Evolutionary conservation across 2,888 invertebrate species (phyloP), one percentile per base, ranked within the genome.

Genomic region (Fragum whitleyi): DNA sequence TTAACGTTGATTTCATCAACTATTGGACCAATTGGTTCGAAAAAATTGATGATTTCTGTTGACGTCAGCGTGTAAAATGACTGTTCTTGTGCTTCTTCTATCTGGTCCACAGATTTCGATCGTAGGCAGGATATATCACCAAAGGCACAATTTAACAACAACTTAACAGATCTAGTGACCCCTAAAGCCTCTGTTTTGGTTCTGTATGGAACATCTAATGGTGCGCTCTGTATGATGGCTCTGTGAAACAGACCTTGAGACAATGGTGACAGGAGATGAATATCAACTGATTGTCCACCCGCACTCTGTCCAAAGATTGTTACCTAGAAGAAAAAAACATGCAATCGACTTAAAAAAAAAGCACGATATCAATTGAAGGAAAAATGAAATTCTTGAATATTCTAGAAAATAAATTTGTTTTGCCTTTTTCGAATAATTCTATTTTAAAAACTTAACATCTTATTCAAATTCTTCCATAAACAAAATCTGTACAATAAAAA

Each of bases 1-100:
- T 78, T 77, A 1, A 92, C 84, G 11, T 90, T 72, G 0, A 79
- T 68, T 0, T 87, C 89, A 61, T 92, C 91, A 32, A 91, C 82
- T 19, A 87, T 84, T 0, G 91, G 91, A 9, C 91, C 89, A 77
- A 89, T 87, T 7, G 90, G 89, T 70, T 92, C 91, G 62, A 91
- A 91, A 29, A 87, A 86, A 36, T 90, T 89, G 23, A 90, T 76
- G 16, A 91, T 73, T 62, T 90, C 89, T 5, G 87, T n/a, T 19
- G 90, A 90, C n/a, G 89, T 85, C 16, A 90, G 70, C 61, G 85
- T 84, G n/a, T 74, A 68, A 0, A 82, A 67, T 0, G 86, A 75
- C 16, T 74, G 61, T 19, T 79, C 70, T 81, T 90, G 89, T 11
- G 89, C 90, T 19, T 79, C 68, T 21, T 86, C 85, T 19, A 92